phyloP scores from a whole-genome alignment of 2,888 invertebrate genomes.

The Campoplex capitator region DNA sequence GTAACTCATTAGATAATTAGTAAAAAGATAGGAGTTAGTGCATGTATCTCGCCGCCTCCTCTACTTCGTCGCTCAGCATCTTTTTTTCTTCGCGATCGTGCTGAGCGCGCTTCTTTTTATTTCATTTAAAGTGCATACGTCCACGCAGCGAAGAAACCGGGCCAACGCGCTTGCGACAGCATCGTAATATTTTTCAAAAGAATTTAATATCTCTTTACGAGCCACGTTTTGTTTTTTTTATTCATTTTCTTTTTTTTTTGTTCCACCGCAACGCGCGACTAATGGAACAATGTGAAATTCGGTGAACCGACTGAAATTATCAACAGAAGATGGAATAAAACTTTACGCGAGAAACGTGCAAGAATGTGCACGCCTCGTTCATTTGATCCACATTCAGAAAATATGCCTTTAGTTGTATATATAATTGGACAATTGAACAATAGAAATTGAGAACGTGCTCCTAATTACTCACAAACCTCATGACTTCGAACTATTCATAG shows the following conservation, averaged over 20 bases:
- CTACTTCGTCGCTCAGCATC: background rate
- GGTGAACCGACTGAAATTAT: slow-evolving; percentile 5
- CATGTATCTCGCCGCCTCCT: slow-evolving; percentile 1
- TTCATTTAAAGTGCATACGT: background rate
- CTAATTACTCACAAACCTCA: slow-evolving; percentile 57
- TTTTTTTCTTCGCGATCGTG: background rate
- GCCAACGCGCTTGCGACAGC: slow-evolving; percentile 22
- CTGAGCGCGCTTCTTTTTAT: background rate
- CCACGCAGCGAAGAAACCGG: slow-evolving; percentile 52
- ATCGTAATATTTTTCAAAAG: slow-evolving; percentile 45
- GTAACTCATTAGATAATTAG: slow-evolving; percentile 65
- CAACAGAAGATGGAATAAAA: slow-evolving; percentile 24
- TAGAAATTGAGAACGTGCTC: slow-evolving; percentile 56
- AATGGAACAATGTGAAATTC: slow-evolving; percentile 7
- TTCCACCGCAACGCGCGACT: background rate
- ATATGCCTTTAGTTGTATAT: slow-evolving; percentile 41
- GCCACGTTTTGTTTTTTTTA: slow-evolving; percentile 30
- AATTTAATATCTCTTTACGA: slow-evolving; percentile 51
- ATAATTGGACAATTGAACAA: slow-evolving; percentile 56
- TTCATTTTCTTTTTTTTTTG: background rate
- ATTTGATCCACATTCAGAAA: slow-evolving; percentile 30
- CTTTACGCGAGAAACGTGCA: slow-evolving; percentile 54
- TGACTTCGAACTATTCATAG: background rate
- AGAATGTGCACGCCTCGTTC: slow-evolving; percentile 57
- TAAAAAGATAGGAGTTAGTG: slow-evolving; percentile 52